Evolutionary conservation across 2,113 vertebrate genomes (phyloP).

Genomic region (Plotosus lineatus): DNA sequence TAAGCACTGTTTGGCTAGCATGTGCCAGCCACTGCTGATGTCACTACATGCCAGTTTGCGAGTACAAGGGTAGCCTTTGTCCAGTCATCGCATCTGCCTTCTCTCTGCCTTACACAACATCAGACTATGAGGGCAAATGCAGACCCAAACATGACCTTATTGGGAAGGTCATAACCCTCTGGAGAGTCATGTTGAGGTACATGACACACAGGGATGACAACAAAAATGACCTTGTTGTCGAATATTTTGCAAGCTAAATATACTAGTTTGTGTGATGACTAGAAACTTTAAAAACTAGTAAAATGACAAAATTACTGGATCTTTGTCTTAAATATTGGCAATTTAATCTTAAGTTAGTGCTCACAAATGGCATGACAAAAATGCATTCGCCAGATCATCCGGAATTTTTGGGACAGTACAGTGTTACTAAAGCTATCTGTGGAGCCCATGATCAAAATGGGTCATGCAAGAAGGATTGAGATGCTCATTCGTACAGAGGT

Average conservation of each 20-base stretch:
- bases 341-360: background rate
- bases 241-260: background rate
- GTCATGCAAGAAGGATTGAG: too few species aligned
- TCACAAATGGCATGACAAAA: too few species aligned
- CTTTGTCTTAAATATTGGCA: background rate
- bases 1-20: conserved; percentile 45
- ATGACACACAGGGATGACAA: conserved; percentile 3
- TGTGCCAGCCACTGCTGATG: conserved; percentile 63
- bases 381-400: too few species aligned
- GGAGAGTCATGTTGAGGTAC: conserved; percentile 22
- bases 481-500: too few species aligned
- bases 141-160: conserved; percentile 47
- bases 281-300: background rate
- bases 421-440: too few species aligned
- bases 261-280: background rate
- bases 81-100: conserved; percentile 50
- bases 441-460: too few species aligned
- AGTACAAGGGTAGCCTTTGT: conserved; percentile 64
- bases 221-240: conserved; percentile 1
- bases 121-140: conserved; percentile 28
- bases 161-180: conserved; percentile 16
- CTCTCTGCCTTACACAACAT: conserved; percentile 46
- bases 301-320: background rate
- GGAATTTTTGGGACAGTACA: too few species aligned
- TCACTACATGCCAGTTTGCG: conserved; percentile 52